A percentile compares a stretch with the other conserved stretches of the same genome.
Evolutionary conservation across 2,113 vertebrate species (phyloP).

Genomic region (Hipposideros armiger): DNA sequence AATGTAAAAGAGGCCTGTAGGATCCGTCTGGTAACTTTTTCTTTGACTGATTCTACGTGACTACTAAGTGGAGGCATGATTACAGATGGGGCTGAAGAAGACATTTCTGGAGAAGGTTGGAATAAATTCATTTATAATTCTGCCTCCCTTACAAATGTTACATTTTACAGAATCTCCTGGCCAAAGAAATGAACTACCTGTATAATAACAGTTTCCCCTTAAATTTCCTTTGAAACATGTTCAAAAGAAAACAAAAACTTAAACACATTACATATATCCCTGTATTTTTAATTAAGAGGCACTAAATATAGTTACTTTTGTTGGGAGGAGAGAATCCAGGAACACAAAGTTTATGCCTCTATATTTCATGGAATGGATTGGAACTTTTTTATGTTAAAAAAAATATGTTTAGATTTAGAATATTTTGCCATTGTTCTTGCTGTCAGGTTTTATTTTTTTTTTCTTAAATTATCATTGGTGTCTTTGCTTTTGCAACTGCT

Average conservation of each 20-base stretch:
- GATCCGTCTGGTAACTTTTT: neutral
- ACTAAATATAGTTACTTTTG: neutral
- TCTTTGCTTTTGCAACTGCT: neutral
- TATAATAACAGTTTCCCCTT: neutral
- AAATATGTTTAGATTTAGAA: neutral
- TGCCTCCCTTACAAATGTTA: neutral
- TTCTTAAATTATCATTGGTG: neutral
- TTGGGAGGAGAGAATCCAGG: neutral
- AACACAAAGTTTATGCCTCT: neutral
- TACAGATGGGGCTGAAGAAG: neutral
- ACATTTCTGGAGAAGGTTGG: neutral
- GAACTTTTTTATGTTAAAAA: neutral
- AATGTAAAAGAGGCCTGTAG: neutral
- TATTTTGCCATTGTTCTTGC: neutral
- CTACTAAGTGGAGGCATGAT: neutral
- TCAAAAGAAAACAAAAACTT: neutral
- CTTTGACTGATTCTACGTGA: neutral
- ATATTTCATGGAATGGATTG: neutral
- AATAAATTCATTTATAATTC: neutral
- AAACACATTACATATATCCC: neutral
- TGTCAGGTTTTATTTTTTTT: neutral
- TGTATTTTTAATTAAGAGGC: neutral
- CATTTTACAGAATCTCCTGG: neutral
- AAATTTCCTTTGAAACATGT: neutral
- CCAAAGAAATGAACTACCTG: neutral